Conservation (phyloP, 2,797 vertebrate genomes). For the Poeciliopsis turneri region DNA sequence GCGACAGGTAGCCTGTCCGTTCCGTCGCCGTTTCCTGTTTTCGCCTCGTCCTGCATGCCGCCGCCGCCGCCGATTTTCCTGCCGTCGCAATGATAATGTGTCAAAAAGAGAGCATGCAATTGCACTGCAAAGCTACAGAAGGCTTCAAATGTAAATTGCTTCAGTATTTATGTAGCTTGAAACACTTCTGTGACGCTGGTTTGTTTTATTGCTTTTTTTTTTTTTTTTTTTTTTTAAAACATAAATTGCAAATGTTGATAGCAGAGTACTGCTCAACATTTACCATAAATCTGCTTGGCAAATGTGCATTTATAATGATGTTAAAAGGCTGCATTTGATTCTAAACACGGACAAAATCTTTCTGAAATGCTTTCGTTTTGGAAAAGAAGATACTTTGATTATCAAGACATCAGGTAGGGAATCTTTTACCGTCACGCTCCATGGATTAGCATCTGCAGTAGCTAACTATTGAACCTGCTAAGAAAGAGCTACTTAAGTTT, state of each 20-base stretch:
- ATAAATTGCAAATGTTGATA: background rate
- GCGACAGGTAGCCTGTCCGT: conserved; percentile 86
- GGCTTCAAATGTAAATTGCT: background rate
- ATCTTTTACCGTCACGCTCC: background rate
- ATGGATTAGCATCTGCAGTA: background rate
- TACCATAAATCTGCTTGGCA: conserved; percentile 4
- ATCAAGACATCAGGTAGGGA: conserved; percentile 70
- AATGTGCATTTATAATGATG: conserved; percentile 18
- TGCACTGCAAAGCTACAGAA: background rate
- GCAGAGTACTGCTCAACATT: too few relatives aligned
- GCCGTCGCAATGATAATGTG: background rate
- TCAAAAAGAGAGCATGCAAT: background rate
- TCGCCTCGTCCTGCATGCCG: background rate
- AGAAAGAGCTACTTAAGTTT: background rate
- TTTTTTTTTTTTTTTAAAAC: background rate
- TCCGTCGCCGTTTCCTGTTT: background rate
- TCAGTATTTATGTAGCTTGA: background rate
- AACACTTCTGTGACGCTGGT: background rate
- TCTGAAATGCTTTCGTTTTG: conserved; percentile 67
- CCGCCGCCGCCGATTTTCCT: background rate
- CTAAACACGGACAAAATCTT: conserved; percentile 58
- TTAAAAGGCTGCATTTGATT: conserved; percentile 18
- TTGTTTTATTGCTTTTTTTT: background rate
- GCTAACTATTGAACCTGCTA: background rate
- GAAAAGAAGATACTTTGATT: conserved; percentile 67